These are phyloP conservation scores for Pterocles burchelli DNA, from an alignment of 2,113 vertebrate species.

Conservation along the genomic window DNA sequence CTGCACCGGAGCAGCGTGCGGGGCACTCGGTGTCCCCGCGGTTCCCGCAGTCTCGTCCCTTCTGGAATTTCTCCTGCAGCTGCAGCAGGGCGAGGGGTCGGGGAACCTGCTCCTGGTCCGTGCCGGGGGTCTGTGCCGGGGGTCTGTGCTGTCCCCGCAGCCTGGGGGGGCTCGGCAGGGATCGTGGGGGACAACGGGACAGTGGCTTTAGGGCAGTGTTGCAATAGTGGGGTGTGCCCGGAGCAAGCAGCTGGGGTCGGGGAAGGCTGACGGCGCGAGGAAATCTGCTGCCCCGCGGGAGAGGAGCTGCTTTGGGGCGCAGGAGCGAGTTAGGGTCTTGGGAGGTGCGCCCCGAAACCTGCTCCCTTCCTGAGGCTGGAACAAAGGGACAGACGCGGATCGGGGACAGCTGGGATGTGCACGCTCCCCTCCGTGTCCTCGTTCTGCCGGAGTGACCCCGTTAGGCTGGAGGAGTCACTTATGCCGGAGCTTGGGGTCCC, in stretches of 20 bases:
- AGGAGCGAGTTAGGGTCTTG: not conserved
- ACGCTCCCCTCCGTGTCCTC: rapidly evolving
- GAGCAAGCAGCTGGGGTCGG: too few species aligned
- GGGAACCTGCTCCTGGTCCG: rapidly evolving
- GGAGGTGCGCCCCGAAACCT: not conserved
- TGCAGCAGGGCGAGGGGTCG: too few species aligned
- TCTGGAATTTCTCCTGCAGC: not conserved
- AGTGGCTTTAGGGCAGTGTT: slow-evolving; percentile 46
- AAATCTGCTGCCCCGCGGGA: rapidly evolving
- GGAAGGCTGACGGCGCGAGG: not conserved
- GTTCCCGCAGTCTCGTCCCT: not conserved
- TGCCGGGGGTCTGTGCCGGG: too few species aligned
- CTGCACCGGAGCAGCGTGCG: not conserved
- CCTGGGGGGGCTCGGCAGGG: not conserved
- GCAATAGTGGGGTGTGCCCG: slow-evolving; percentile 15
- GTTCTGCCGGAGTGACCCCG: not conserved
- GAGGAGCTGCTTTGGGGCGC: rapidly evolving
- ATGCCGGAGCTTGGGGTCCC: not conserved
- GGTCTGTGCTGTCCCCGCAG: not conserved
- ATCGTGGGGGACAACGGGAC: too few species aligned
- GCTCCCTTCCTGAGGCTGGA: not conserved
- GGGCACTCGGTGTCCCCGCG: rapidly evolving
- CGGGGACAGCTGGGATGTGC: not conserved
- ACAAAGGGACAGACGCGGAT: too few species aligned
- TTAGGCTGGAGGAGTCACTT: not conserved